phyloP scores from a whole-genome alignment of 2,888 invertebrate species.

The Galerucella nymphaeae region DNA sequence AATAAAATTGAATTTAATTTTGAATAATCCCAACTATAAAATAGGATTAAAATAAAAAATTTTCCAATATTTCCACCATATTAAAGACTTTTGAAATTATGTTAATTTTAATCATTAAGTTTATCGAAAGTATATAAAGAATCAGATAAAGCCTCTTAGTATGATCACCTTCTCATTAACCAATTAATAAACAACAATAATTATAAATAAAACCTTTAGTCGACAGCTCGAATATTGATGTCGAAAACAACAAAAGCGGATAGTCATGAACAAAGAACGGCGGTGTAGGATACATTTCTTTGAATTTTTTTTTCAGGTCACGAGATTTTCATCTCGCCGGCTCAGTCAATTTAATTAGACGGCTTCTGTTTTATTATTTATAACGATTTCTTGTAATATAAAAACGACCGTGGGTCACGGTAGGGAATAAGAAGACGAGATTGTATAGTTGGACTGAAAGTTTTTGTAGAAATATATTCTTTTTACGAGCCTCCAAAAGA shows the following conservation, averaged over 20 bases:
- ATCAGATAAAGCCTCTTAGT: constrained; percentile 22
- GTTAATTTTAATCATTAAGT: constrained; percentile 19
- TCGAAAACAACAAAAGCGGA: constrained; percentile 35
- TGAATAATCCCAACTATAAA: background rate
- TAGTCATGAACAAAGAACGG: constrained; percentile 32
- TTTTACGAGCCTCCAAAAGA: too few species aligned
- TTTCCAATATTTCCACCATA: background rate
- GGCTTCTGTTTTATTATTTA: constrained; percentile 54
- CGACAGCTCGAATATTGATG: constrained; percentile 48
- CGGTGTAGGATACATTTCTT: constrained; percentile 17
- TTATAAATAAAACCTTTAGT: constrained; percentile 38
- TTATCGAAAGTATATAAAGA: constrained; percentile 11
- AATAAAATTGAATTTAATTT: background rate
- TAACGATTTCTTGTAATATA: constrained; percentile 43
- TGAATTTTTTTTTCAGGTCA: constrained; percentile 29
- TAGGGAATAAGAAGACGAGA: constrained; percentile 28
- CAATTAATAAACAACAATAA: constrained; percentile 44
- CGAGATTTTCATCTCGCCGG: constrained; percentile 50
- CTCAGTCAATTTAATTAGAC: constrained; percentile 53
- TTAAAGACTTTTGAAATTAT: constrained; percentile 22
- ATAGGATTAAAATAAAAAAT: background rate
- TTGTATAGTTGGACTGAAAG: too few species aligned
- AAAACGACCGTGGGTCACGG: constrained; percentile 39
- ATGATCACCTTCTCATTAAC: constrained; percentile 16
- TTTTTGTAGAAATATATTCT: too few species aligned